phyloP scores from a whole-genome alignment of 2,113 vertebrate genomes.

The Amblyornis subalaris region DNA sequence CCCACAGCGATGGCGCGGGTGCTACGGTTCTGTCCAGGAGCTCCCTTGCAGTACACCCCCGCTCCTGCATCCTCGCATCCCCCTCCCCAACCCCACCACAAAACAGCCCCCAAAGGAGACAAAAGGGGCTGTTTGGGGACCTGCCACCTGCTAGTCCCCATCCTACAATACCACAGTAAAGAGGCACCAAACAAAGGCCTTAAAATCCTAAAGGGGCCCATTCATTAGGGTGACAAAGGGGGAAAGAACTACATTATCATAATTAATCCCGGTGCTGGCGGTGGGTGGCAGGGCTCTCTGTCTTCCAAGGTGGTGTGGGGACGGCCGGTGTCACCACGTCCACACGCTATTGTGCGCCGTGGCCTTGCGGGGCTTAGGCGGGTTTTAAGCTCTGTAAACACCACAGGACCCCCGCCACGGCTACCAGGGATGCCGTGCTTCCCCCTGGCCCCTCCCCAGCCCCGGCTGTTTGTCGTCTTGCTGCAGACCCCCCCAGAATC shows the following conservation, averaged over 20 bases:
- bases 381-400: conserved; percentile 62
- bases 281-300: conserved; percentile 85
- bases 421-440: not conserved
- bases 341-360: conserved; percentile 65
- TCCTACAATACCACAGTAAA: conserved; percentile 86
- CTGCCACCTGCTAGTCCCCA: conserved; percentile 86
- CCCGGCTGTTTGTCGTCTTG: not conserved
- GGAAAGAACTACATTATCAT: conserved; percentile 95
- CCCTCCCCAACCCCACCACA: conserved; percentile 27
- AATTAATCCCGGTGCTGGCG: conserved; percentile 86
- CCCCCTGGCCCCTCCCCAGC: not conserved
- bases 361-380: conserved; percentile 45
- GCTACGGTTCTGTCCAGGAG: not conserved
- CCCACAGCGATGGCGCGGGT: fast-evolving
- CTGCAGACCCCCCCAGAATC: not conserved
- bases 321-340: conserved; percentile 65
- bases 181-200: conserved; percentile 86
- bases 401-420: not conserved
- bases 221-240: conserved; percentile 92
- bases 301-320: conserved; percentile 68
- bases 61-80: not conserved
- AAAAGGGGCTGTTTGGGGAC: conserved; percentile 81
- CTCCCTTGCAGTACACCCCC: conserved; percentile 16
- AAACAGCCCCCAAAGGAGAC: conserved; percentile 69
- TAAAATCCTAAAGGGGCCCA: conserved; percentile 88